Conservation (phyloP, 2,797 vertebrate species). For the Halcyon leucocephala region DNA sequence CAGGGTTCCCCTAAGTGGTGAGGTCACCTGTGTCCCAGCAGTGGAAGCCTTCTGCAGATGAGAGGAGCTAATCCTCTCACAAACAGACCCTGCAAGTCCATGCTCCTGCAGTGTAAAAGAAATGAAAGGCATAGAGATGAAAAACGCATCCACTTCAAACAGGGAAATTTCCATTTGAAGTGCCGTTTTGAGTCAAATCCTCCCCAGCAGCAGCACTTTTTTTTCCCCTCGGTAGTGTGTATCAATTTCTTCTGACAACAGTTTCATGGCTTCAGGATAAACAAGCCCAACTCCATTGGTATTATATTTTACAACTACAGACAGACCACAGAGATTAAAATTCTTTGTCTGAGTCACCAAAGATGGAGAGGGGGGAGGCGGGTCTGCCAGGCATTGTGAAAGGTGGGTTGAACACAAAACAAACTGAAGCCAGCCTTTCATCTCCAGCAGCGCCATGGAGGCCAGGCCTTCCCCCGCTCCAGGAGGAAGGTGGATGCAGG, state of each 20-base stretch:
- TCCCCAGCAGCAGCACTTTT: conserved; percentile 41
- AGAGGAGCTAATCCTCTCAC: background rate
- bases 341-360: conserved; percentile 43
- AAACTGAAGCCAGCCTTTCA: background rate
- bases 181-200: conserved; percentile 40
- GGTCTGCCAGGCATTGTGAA: background rate
- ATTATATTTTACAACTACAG: conserved; percentile 45
- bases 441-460: background rate
- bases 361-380: background rate
- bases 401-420: background rate
- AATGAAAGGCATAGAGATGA: conserved; percentile 13
- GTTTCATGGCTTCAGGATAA: conserved; percentile 45
- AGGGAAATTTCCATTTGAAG: conserved; percentile 72
- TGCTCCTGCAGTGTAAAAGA: rapidly evolving
- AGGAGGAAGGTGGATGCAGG: rapidly evolving
- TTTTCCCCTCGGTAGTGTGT: background rate
- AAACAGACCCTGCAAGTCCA: background rate
- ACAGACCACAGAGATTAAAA: conserved; percentile 27
- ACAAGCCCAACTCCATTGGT: background rate
- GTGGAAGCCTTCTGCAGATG: background rate
- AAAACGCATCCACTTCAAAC: conserved; percentile 59
- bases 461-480: rapidly evolving
- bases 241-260: conserved; percentile 63
- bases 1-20: rapidly evolving
- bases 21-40: background rate